Evolutionary conservation across 2,797 vertebrate genomes (phyloP), one percentile per base, ranked within the genome.

Genomic region (Trachops cirrhosus): DNA sequence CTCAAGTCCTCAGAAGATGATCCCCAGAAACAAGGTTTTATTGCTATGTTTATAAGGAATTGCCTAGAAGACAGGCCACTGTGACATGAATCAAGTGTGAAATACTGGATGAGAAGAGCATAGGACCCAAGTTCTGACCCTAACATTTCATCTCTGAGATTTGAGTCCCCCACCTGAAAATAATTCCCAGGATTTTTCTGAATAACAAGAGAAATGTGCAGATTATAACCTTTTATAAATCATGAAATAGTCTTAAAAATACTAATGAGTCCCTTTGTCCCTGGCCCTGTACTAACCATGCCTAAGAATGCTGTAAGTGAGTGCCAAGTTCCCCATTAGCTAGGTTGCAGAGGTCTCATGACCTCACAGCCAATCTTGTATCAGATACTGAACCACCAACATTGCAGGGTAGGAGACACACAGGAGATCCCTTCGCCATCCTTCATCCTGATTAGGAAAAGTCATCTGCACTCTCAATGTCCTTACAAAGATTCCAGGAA

Each of bases 211-310:
- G 77, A 74, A 78, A 54, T 57, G 57, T 37, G 5, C 93, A 32
- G 19, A 52, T 80, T 21, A 67, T 9, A 88, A 9, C 37, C 64
- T 26, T 73, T 91, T 78, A 91, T 86, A 89, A 93, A 75, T 75
- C 4, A 12, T 89, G 78, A 88, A 9, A 71, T 62, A 48, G 5
- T 74, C 71, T 94, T 67, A 62, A 94, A 96, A 89, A 92, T 73
- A 21, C 5, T 64, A 70, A 67, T 41, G 37, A 92, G n/a, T 84
- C 32, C 32, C 41, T 93, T 84, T 71, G 64, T 83, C n/a, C 73
- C 59, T 52, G 50, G 21, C 29, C 32, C 57, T 89, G 4, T 75
- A 48, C 19, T 8, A 89, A 21, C 21, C 22, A 44, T 39, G n/a
- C 46, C 24, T 86, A 39, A 89, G 48, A 62, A 48, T 8, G 48